Evolutionary conservation across 2,888 invertebrate genomes (phyloP), one percentile per base, ranked within the genome.

Genomic region (Bombylius major): DNA sequence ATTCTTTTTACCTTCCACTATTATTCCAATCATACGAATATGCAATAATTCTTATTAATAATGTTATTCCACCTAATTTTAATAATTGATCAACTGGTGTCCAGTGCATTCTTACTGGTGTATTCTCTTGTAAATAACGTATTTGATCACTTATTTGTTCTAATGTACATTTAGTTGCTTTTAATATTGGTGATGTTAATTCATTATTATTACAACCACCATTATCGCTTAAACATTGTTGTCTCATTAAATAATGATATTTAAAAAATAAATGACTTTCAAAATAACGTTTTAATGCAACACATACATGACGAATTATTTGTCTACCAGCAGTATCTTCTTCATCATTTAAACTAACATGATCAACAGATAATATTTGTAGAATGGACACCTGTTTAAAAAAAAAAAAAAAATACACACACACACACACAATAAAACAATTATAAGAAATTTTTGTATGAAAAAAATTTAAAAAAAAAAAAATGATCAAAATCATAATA

Each of bases 21-120:
- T 87, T 90, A 73, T 89, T 91, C 94, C 95, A 95, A 65, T 94
- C 91, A 68, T 89, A 89, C 0, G 92, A 87, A 66, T 89, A 86
- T 0, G 89, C 90, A 31, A 96, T 87, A 5, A 96, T 87, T 69
- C 89, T 87, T 59, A 95, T 76, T 34, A 97, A 77, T 53, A 93
- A 77, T 1, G 83, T 79, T 14, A 91, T 82, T 1, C 92, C 93
- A 5, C 93, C 92, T 42, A 96, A 77, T 65, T 86, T 84, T 58
- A 90, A 75, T 36, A 97, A 78, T 63, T 92, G 86, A 68, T 93
- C 91, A 0, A 96, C 91, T 0, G 97, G 93, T 52, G 84, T 77
- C 97, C 97, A 98, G 60, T 83, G 79, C 8, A 85, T 81, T 55
- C 87, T 80, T 61, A 87, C 81, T 0, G 87, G 84, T 75, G 89